phyloP scores from a whole-genome alignment of 2,888 invertebrate species.

The Celastrina argiolus region DNA sequence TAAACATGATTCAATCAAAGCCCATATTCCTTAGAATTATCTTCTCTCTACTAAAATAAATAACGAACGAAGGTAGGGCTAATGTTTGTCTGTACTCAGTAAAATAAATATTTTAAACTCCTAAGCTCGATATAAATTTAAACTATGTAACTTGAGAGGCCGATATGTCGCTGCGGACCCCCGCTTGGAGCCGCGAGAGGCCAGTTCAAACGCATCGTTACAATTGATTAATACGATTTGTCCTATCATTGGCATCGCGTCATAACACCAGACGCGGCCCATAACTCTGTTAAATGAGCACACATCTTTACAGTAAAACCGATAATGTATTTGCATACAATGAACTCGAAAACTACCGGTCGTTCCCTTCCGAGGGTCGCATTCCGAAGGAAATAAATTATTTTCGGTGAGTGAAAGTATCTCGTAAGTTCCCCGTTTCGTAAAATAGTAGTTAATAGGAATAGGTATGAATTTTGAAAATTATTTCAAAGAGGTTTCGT shows the following conservation, averaged over 20 bases:
- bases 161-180: slow-evolving; percentile 52
- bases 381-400: slow-evolving; percentile 40
- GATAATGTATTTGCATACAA: slow-evolving; percentile 67
- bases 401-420: not conserved
- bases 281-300: slow-evolving; percentile 65
- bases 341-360: slow-evolving; percentile 44
- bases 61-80: not conserved
- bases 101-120: slow-evolving; percentile 14
- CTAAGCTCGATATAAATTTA: slow-evolving; percentile 16
- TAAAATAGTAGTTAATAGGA: not conserved
- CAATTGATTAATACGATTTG: slow-evolving; percentile 59
- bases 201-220: slow-evolving; percentile 50
- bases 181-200: slow-evolving; percentile 51
- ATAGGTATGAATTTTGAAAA: not conserved
- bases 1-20: not conserved
- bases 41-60: not conserved
- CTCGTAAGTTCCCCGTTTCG: not conserved
- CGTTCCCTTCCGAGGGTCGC: slow-evolving; percentile 39
- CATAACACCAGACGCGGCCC: slow-evolving; percentile 45
- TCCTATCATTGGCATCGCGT: slow-evolving; percentile 57
- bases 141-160: slow-evolving; percentile 18
- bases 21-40: not conserved
- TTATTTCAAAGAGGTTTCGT: no score
- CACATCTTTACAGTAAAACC: slow-evolving; percentile 49
- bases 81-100: not conserved